Evolutionary conservation across 2,113 vertebrate species (phyloP), one percentile per base, ranked within the genome.

Genomic region (Malurus cyaneus): DNA sequence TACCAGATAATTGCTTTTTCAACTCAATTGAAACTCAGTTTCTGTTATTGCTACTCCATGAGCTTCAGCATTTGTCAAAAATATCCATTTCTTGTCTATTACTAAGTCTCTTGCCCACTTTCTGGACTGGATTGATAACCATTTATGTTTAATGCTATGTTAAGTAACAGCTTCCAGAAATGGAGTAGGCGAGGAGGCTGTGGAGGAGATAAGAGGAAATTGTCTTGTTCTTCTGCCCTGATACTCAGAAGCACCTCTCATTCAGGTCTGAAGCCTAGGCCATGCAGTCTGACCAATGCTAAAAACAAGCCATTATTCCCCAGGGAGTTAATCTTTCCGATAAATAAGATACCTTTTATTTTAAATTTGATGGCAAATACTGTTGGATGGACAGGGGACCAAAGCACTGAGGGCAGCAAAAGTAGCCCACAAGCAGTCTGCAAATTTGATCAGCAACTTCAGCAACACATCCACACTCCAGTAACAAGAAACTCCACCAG

Each of bases 1-100:
- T 44, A 50, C 34, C 52, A 73, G 73, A 87, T 88, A 89, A 93
- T 94, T 96, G 81, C 84, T 94, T 97, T 93, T 91, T 92, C 79
- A 93, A 78, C 91, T 95, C 92, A 93, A 79, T 81, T 95, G 94
- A 95, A 93, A 61, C 72, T 86, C 72, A 12, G 42, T 70, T 61
- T 67, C 80, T 65, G 69, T 88, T 90, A 50, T 16, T 86, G 14
- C 62, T 90, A 79, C 85, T 94, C 62, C 19, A 15, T 11, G n/a
- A 74, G 65, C 52, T 69, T 90, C 93, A 92, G 39, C 32, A 52
- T 82, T 96, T 93, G 83, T 93, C 57, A 93, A 61, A 97, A 89
- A 47, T 62, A 81, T 21, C 54, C 32, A 28, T 47, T 82, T 65
- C 57, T 86, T 76, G 49, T 65, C 89, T 91, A 59, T 92, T 91